Evolutionary conservation across 1,140 invertebrate genomes (phyloP), one percentile per base, ranked within the genome.

Genomic region (Leptinotarsa texana): DNA sequence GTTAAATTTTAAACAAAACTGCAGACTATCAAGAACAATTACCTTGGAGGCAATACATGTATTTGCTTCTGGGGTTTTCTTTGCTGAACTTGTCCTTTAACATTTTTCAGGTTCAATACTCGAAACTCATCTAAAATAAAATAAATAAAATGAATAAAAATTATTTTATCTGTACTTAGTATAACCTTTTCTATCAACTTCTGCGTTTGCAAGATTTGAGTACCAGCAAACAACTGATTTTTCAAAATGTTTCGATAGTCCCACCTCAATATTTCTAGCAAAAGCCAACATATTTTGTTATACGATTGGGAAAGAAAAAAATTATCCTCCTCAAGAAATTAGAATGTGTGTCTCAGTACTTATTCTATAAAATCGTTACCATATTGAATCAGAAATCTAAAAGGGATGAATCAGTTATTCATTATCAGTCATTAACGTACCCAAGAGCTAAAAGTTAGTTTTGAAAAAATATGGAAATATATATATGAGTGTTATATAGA

Each of bases 101-200:
- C 73, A 48, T 72, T 70, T 77, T 75, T 81, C 13, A 84, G 62
- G 76, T 84, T 84, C 15, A 84, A 70, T 11, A 79, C 79, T 33
- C 74, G 69, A 72, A 83, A 83, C 72, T 83, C 80, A 21, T 78
- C 76, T 81, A 61, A 75, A 79, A 76, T 18, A 63, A 27, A 42
- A 65, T 63, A 51, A 57, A 67, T 21, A 18, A 22, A 69, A 33
- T 57, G 33, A 42, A 42, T 42, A 57, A 57, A 57, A 13, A 57
- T 18, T 57, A 18, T 17, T 17, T 18, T 57, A 15, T 57, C 13
- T 17, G 51, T n/a, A n/a, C n/a, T n/a, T 1, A n/a, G 13, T 57
- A 57, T 3, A 57, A 72, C 49, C 63, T 68, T 67, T 69, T 69
- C 65, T 78, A 72, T 74, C 78, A 22, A 66, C 57, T 72, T 74